Conservation (phyloP, 2,888 invertebrate species). For the Eubasilissa splendida region DNA sequence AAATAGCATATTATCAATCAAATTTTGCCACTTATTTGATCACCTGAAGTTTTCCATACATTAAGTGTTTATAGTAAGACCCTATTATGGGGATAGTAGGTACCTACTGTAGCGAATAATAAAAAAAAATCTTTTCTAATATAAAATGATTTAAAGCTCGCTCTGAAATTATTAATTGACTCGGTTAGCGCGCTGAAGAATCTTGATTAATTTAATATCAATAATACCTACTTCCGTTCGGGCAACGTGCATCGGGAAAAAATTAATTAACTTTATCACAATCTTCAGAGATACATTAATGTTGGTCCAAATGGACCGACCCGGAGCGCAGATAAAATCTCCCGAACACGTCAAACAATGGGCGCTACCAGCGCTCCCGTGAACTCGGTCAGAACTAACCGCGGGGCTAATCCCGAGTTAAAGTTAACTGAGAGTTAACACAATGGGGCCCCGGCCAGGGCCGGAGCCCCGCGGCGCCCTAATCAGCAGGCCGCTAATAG, state of each 20-base stretch:
- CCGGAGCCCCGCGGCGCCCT: conserved; percentile 43
- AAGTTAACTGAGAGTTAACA: neutral
- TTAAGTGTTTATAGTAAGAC: no score
- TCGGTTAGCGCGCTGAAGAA: neutral
- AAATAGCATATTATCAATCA: no score
- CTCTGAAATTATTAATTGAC: no score
- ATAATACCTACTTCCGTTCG: conserved; percentile 12
- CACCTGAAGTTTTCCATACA: no score
- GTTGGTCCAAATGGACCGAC: neutral
- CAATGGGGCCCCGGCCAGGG: conserved; percentile 11
- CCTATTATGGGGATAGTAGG: no score
- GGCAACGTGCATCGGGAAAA: neutral
- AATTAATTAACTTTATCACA: conserved; percentile 34
- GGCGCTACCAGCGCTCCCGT: conserved; percentile 33
- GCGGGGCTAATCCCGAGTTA: conserved; percentile 7
- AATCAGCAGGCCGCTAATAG: conserved; percentile 54
- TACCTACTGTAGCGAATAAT: no score
- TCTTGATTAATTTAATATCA: conserved; percentile 4
- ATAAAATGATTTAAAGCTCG: no score
- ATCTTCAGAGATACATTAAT: neutral
- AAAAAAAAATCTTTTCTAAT: no score
- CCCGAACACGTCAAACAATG: conserved; percentile 23
- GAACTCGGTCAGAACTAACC: conserved; percentile 14
- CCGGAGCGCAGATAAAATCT: conserved; percentile 4
- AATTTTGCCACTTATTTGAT: no score